These are phyloP conservation scores for Caerostris darwini DNA, from an alignment of 1,140 invertebrate species.

Conservation along the genomic window DNA sequence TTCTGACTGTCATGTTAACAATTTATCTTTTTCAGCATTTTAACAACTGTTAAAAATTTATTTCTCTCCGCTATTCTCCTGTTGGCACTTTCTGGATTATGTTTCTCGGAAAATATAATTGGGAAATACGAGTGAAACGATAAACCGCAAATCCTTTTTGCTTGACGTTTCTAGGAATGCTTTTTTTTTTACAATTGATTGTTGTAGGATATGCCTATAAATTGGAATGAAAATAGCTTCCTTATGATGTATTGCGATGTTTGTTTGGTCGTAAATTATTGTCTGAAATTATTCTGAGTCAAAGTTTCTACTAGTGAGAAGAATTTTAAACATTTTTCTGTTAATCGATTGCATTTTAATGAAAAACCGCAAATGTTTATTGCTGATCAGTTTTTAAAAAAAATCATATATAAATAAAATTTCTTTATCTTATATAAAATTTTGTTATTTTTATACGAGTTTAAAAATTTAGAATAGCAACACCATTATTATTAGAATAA, in stretches of 20 bases:
- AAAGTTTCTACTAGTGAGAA: not conserved
- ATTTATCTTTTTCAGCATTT: slow-evolving; percentile 64
- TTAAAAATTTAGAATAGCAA: too few species aligned
- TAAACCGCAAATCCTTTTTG: slow-evolving; percentile 58
- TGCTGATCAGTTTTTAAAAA: too few species aligned
- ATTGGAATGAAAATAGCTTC: not conserved
- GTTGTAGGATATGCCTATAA: not conserved
- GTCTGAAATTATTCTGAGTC: not conserved
- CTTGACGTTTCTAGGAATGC: slow-evolving; percentile 28
- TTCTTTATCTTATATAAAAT: too few species aligned
- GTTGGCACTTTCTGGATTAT: slow-evolving; percentile 1
- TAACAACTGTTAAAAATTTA: slow-evolving; percentile 33
- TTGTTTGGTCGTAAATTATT: not conserved
- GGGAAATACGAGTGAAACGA: not conserved
- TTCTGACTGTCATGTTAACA: slow-evolving; percentile 25
- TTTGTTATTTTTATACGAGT: too few species aligned
- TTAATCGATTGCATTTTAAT: not conserved
- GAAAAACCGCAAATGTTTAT: too few species aligned
- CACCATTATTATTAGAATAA: too few species aligned
- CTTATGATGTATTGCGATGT: not conserved
- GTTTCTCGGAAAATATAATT: slow-evolving; percentile 33
- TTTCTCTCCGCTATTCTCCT: not conserved
- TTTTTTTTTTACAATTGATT: not conserved
- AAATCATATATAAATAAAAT: too few species aligned
- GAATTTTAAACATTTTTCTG: not conserved